Base-by-base conservation (phyloP, 2,797 vertebrate species). In the Lepidocolaptes lacrymiger region DNA sequence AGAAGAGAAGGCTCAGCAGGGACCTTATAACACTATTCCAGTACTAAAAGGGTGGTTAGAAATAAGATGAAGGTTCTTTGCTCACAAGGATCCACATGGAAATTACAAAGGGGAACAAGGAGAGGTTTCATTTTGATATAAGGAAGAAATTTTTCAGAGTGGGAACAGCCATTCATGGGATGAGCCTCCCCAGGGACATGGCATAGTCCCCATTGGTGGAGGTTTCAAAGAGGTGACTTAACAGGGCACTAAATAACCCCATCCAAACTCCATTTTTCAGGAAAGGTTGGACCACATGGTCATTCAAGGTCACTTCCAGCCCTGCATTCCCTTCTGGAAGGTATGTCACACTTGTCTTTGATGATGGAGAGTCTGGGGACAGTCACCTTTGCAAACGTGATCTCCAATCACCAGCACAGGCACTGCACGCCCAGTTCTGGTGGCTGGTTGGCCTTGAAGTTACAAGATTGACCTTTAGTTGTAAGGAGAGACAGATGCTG, bases 171-270 rank as follows among this genome's bases (percentile, higher is more conserved):
- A 52, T 27, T 71, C 7, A 11, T 7, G 20, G 27, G 23, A 59
- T 55, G 12, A 78, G 39, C 5, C 19, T 85, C 36, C 17, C 20
- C 43, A n/a, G 23, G 56, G 39, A 19, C 0, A 3, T 23, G 14
- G 6, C 2, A 7, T 4, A 52, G 27, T 62, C 19, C 30, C 18
- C 10, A 0, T 2, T 34, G 48, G 22, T 20, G 28, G 24, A 61
- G 32, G 3, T 22, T 62, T 84, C 22, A 30, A 58, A 74, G 55
- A 32, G 15, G 12, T 2, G 0, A 7, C 28, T 34, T n/a, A 11
- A 11, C 21, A 58, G 12, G 24, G 6, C 52, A 28, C 16, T 39
- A 32, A 16, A 52, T 28, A 56, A 67, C 14, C 22, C 55, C 22
- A 23, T 73, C 19, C 24, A 18, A 22, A 6, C 13, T 91, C 52